phyloP scores from a whole-genome alignment of 2,888 invertebrate genomes.

The Lagria hirta region DNA sequence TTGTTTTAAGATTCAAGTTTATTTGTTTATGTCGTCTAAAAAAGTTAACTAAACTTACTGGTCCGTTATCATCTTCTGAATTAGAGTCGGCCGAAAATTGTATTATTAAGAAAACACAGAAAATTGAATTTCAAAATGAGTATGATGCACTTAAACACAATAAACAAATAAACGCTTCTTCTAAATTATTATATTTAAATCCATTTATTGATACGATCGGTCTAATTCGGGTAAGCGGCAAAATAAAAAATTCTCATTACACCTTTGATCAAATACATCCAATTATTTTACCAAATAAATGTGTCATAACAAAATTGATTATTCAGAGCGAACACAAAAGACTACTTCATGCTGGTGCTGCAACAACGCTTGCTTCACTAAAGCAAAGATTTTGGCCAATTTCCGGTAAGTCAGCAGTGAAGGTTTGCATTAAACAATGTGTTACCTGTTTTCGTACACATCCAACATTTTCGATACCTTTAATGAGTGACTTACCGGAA shows the following conservation, averaged over 20 bases:
- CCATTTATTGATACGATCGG: conserved; percentile 7
- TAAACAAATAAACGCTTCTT: not conserved
- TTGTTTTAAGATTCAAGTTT: not conserved
- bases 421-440: conserved; percentile 10
- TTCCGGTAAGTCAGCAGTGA: conserved; percentile 8
- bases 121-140: not conserved
- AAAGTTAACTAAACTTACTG: not conserved
- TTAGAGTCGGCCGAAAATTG: not conserved
- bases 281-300: conserved; percentile 4
- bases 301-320: conserved; percentile 2
- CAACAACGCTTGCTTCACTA: conserved; percentile 5
- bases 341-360: conserved; percentile 13
- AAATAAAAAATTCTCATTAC: conserved; percentile 5
- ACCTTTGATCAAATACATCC: conserved; percentile 10
- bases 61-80: conserved; percentile 1
- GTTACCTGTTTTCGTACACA: conserved; percentile 18
- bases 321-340: conserved; percentile 3
- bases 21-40: too few species aligned
- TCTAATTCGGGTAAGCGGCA: conserved; percentile 12
- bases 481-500: conserved; percentile 17
- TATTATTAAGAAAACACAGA: conserved; percentile 2
- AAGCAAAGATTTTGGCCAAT: conserved; percentile 15
- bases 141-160: not conserved
- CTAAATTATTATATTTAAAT: conserved; percentile 5
- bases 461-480: conserved; percentile 2